Evolutionary conservation across 2,888 invertebrate species (phyloP).

Genomic region (Schizaphis graminum): DNA sequence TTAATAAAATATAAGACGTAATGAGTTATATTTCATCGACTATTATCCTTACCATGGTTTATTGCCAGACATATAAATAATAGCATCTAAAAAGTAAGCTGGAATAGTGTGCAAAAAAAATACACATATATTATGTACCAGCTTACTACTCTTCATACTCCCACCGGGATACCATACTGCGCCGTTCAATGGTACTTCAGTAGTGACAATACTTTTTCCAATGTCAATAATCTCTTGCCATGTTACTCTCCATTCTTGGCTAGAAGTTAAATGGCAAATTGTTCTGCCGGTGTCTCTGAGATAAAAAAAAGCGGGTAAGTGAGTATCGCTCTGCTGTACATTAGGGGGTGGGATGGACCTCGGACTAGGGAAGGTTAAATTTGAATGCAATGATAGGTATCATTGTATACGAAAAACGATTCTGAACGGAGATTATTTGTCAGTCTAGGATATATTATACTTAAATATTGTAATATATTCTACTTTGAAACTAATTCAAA

Average conservation of each 20-base stretch:
- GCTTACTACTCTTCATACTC: constrained; percentile 84
- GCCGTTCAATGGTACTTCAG: constrained; percentile 87
- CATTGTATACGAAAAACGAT: too few relatives aligned
- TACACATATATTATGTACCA: constrained; percentile 85
- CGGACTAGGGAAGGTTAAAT: too few relatives aligned
- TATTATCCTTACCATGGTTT: constrained; percentile 83
- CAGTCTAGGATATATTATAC: too few relatives aligned
- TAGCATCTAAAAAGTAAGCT: constrained; percentile 85
- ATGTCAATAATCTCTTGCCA: constrained; percentile 91
- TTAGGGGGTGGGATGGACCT: too few relatives aligned
- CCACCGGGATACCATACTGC: constrained; percentile 90
- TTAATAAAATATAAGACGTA: background rate
- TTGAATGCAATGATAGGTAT: too few relatives aligned
- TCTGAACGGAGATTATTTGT: too few relatives aligned
- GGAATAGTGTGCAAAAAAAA: constrained; percentile 92
- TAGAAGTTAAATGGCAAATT: constrained; percentile 84
- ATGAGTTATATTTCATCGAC: background rate
- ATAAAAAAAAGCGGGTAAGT: too few relatives aligned
- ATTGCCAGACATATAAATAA: constrained; percentile 85
- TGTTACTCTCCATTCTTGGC: constrained; percentile 79
- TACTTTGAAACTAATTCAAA: too few relatives aligned
- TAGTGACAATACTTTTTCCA: constrained; percentile 82
- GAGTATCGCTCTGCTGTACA: too few relatives aligned
- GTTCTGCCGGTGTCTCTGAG: constrained; percentile 74
- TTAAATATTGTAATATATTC: too few relatives aligned